These are phyloP conservation scores for Anabacerthia variegaticeps DNA, from an alignment of 2,797 vertebrate species.

Conservation along the genomic window DNA sequence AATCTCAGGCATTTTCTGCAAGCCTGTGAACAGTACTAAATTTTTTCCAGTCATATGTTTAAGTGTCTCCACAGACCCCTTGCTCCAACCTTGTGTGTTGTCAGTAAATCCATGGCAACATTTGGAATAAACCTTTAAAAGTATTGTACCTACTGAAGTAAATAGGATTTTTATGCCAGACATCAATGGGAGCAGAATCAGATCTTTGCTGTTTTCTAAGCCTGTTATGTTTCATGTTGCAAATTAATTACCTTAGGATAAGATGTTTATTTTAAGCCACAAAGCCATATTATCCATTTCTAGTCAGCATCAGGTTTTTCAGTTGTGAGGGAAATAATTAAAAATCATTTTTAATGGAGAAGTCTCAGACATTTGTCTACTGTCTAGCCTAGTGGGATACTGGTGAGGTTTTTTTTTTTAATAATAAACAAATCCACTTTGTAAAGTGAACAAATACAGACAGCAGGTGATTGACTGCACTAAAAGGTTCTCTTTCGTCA, in stretches of 20 bases:
- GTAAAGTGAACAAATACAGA: not conserved
- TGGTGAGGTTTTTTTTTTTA: not conserved
- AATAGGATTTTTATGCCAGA: not conserved
- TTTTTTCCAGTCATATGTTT: not conserved
- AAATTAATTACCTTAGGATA: not conserved
- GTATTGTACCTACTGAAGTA: not conserved
- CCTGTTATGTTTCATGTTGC: not conserved
- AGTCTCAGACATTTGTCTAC: not conserved
- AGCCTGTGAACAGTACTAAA: not conserved
- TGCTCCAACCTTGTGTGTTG: not conserved
- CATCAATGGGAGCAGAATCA: not conserved
- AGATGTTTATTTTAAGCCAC: not conserved
- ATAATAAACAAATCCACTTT: not conserved
- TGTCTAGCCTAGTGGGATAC: not conserved
- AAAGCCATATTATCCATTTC: not conserved
- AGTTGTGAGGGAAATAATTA: slow-evolving; percentile 6
- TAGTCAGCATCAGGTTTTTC: not conserved
- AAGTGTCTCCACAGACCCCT: not conserved
- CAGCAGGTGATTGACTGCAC: not conserved
- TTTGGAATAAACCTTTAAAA: not conserved
- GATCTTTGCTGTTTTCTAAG: not conserved
- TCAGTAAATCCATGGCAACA: not conserved
- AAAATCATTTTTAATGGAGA: not conserved
- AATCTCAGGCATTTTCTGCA: not conserved
- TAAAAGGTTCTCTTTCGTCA: not conserved